Conservation (phyloP, 2,797 vertebrate genomes). For the Cryptoblepharus egeriae region DNA sequence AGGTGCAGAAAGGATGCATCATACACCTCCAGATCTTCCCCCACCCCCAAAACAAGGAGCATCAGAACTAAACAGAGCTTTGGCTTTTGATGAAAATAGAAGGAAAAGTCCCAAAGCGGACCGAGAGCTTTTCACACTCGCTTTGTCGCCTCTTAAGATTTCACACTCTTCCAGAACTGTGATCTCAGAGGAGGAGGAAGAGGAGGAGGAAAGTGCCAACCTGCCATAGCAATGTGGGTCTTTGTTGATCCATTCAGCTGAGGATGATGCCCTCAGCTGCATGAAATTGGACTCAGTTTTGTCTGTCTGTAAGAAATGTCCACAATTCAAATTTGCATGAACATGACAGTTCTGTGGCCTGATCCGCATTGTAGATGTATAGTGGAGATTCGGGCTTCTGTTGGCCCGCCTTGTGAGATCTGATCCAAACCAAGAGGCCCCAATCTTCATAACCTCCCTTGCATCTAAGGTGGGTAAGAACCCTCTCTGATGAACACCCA, state of each 20-base stretch:
- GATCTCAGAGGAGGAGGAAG: constrained; percentile 59
- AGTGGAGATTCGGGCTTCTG: neutral
- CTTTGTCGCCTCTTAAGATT: constrained; percentile 47
- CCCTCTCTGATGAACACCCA: neutral
- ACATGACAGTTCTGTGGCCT: no score
- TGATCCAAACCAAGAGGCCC: no score
- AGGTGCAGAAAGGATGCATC: accelerated
- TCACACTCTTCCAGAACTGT: constrained; percentile 61
- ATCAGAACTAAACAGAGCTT: neutral
- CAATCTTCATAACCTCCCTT: no score
- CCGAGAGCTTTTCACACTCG: constrained; percentile 72
- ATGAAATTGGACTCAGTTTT: no score
- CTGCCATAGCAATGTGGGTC: no score
- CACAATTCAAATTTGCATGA: no score
- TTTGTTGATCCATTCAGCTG: no score
- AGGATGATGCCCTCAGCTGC: no score
- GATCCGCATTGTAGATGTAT: constrained; percentile 68
- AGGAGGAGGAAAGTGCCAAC: neutral
- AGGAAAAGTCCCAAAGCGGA: neutral
- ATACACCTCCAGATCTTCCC: neutral
- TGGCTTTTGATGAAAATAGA: neutral
- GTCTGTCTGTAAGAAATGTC: no score
- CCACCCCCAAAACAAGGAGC: accelerated
- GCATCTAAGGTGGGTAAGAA: accelerated
- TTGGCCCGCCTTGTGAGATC: no score